Percentiles rank a stretch among this genome's conserved stretches.
These are phyloP conservation scores for Patella pellucida DNA, from an alignment of 2,888 invertebrate species.

Conservation along the genomic window DNA sequence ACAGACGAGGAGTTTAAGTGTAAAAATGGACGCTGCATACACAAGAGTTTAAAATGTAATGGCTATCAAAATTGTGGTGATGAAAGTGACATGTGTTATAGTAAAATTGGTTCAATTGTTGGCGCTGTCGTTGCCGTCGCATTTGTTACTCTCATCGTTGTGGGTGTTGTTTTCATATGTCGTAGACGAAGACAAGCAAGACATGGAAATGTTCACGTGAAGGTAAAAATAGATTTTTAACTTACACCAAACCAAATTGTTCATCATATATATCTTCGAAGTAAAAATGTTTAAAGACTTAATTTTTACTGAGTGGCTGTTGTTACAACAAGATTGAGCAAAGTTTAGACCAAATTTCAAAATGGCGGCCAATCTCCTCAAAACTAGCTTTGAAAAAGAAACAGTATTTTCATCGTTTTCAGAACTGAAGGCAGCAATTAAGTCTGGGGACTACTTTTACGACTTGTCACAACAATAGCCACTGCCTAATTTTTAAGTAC, in stretches of 20 bases:
- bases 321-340: too few relatives aligned
- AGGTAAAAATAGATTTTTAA: background rate
- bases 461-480: too few relatives aligned
- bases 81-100: background rate
- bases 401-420: too few relatives aligned
- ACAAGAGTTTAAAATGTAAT: slow-evolving; percentile 9
- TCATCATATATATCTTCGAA: too few relatives aligned
- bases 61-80: slow-evolving; percentile 15
- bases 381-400: too few relatives aligned
- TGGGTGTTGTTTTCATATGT: background rate
- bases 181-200: background rate
- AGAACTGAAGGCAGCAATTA: too few relatives aligned
- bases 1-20: background rate
- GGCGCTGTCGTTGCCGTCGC: background rate
- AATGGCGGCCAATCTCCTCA: too few relatives aligned
- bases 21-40: slow-evolving; percentile 13
- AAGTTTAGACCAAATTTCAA: too few relatives aligned
- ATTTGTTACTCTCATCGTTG: background rate
- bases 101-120: background rate
- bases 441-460: too few relatives aligned
- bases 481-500: too few relatives aligned
- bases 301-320: too few relatives aligned
- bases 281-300: too few relatives aligned
- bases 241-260: background rate
- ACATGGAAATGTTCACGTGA: background rate